Conservation (phyloP, 2,797 vertebrate genomes). For the Erithacus rubecula region DNA sequence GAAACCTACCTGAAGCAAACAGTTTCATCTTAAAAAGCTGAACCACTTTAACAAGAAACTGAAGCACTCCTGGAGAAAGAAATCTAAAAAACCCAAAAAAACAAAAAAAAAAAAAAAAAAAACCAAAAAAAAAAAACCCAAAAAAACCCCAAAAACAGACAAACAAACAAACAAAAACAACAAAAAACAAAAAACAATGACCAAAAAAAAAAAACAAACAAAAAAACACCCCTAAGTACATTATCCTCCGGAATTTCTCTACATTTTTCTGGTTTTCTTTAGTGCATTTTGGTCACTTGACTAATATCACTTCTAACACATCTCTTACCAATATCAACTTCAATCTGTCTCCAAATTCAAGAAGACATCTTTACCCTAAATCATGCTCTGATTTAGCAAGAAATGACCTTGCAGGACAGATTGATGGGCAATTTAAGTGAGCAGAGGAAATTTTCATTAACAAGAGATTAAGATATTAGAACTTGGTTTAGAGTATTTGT, state of each 20-base stretch:
- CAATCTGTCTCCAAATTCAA: background rate
- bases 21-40: background rate
- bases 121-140: background rate
- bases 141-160: no score
- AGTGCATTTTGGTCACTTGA: background rate
- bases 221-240: background rate
- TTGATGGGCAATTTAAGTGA: background rate
- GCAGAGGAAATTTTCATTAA: background rate
- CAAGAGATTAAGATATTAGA: background rate
- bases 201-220: background rate
- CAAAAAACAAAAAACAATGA: no score
- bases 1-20: background rate
- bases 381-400: background rate
- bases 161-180: no score
- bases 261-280: background rate
- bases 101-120: no score
- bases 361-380: background rate
- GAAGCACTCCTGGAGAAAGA: background rate
- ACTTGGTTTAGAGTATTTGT: background rate
- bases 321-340: slow-evolving; percentile 6
- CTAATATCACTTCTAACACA: background rate
- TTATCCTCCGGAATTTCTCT: background rate
- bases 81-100: background rate
- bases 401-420: slow-evolving; percentile 19
- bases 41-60: background rate